Base-by-base conservation (phyloP, 2,113 vertebrate genomes). In the Microtus montanus region DNA sequence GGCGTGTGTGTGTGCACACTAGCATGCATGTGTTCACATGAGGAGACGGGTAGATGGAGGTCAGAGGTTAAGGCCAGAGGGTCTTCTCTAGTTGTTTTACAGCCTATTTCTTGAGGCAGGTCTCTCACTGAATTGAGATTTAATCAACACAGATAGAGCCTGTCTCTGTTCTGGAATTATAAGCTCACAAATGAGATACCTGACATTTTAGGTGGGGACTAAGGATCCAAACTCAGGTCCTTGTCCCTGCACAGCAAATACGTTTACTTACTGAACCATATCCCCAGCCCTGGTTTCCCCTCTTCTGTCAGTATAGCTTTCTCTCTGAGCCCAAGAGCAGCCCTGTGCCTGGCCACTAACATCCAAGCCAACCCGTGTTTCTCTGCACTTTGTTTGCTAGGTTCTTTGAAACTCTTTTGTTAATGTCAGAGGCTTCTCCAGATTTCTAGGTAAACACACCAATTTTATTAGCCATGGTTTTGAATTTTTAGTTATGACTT, bases 361-460 rank as follows among this genome's bases (percentile, higher is more conserved):
- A 15, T 11, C n/a, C 12, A n/a, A 0, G n/a, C 38, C 78, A 74
- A 8, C 20, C 68, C 41, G 35, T 24, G 12, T 4, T 52, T 47
- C 64, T 92, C 49, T 44, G 7, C 1, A 3, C 2, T 68, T 66
- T 74, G 47, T 92, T 95, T 84, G 68, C 87, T 71, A 28, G 68
- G 10, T 24, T 61, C 70, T 49, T 90, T 41, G 73, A 90, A 87
- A 92, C 75, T 22, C 41, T 94, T 86, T 87, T 58, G 30, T 93
- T 93, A 58, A 47, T 77, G 0, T 85, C 35, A 47, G 30, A 87
- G 5, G 26, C 35, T 14, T 93, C 91, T 90, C 77, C 91, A 91
- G 89, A 68, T 93, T 91, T 93, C 77, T 85, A 71, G 68, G 93
- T 89, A 95, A 93, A 90, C 41, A 61, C 61, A 91, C 38, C 58